Base-by-base conservation (phyloP, 2,113 vertebrate genomes). In the Epinephelus fuscoguttatus region DNA sequence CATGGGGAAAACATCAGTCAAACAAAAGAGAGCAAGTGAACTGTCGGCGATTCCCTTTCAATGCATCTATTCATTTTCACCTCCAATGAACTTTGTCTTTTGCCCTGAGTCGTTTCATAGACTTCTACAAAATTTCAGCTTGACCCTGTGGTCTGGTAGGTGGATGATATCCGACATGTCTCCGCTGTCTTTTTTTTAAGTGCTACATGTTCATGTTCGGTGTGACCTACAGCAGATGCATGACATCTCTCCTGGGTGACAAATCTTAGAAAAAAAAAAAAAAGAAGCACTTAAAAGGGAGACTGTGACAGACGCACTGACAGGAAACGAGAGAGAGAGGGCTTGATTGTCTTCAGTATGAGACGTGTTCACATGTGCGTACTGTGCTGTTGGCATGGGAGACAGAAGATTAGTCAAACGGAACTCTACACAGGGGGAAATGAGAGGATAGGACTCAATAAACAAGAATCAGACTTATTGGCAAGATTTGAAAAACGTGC, bases 41-140 rank as follows among this genome's bases (percentile, higher is more conserved):
- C 84, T 71, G 59, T 27, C 40, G 55, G 71, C 11, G 64, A 27
- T 37, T 71, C 42, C 49, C 25, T 80, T 72, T 70, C 52, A 76
- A 75, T 19, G 76, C 62, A 55, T 77, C 27, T 21, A 4, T 83
- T 81, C 18, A 68, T 69, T 85, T 62, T 68, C 66, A 64, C 72
- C 50, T 75, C 45, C 30, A 25, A 75, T 74, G 59, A 89, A 75
- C 80, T 80, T 90, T 50, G 69, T 69, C 74, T 67, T 75, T 82
- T 52, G n/a, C 40, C 63, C 69, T n/a, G 21, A 56, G 15, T 42
- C 33, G 47, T 69, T 89, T 57, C 52, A 50, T 47, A 55, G 76
- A 78, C 59, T 74, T 52, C 33, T 37, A 59, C 6, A 72, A 60
- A 75, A 60, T 63, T 70, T 30, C 63, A 14, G 3, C 53, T 61